Conservation (phyloP, 2,888 invertebrate genomes). For the Sipunculus nudus region DNA sequence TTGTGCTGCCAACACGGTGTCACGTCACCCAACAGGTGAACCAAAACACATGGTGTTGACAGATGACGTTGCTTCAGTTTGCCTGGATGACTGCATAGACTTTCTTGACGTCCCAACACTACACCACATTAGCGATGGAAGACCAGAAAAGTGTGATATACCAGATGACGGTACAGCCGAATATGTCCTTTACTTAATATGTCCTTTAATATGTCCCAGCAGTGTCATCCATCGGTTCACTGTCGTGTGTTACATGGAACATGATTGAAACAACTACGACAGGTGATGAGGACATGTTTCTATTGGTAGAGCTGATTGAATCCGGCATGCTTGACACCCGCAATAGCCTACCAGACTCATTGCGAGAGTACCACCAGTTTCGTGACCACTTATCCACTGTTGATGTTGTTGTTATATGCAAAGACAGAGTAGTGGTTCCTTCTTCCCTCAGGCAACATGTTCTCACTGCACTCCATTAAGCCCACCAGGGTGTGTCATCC, state of each 20-base stretch:
- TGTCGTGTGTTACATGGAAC: conserved; percentile 38
- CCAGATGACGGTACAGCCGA: too few species aligned
- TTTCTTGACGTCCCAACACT: too few species aligned
- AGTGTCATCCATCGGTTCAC: too few species aligned
- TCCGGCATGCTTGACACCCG: conserved; percentile 12
- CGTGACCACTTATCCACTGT: conserved; percentile 13
- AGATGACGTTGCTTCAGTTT: too few species aligned
- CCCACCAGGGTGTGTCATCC: conserved; percentile 43
- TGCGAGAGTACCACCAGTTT: conserved; percentile 20
- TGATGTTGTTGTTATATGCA: conserved; percentile 34
- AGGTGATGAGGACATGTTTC: conserved; percentile 31
- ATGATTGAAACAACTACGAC: conserved; percentile 26
- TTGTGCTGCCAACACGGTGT: conserved; percentile 29
- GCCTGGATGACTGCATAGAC: too few species aligned
- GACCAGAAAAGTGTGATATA: too few species aligned
- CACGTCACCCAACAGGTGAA: conserved; percentile 34
- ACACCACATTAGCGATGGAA: too few species aligned
- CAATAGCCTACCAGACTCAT: background rate
- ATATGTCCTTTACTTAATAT: too few species aligned
- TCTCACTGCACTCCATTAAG: conserved; percentile 39
- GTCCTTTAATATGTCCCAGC: too few species aligned
- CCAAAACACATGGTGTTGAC: too few species aligned
- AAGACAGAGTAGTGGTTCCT: conserved; percentile 42
- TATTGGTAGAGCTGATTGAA: conserved; percentile 22
- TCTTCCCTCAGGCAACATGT: conserved; percentile 32